phyloP scores from a whole-genome alignment of 1,140 invertebrate species.

The Drosophila ironensis region DNA sequence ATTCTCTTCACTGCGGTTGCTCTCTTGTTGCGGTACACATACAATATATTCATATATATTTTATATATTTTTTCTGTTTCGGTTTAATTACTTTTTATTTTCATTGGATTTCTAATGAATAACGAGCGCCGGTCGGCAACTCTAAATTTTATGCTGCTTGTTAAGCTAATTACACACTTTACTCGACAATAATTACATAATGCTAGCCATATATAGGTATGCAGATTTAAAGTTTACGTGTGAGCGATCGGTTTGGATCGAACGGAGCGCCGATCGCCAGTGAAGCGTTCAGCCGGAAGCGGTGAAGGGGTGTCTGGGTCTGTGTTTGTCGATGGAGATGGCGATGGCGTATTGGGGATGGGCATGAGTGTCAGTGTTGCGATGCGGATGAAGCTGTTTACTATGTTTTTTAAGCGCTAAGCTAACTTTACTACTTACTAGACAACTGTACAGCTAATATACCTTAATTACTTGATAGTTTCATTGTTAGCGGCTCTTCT shows the following conservation, averaged over 20 bases:
- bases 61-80: not conserved
- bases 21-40: constrained; percentile 25
- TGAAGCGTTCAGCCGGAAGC: constrained; percentile 53
- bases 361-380: constrained; percentile 12
- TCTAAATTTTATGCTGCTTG: constrained; percentile 63
- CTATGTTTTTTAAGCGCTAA: constrained; percentile 72
- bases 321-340: constrained; percentile 6
- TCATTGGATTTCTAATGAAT: constrained; percentile 35
- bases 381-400: constrained; percentile 41
- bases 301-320: constrained; percentile 18
- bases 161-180: constrained; percentile 73
- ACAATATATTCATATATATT: constrained; percentile 15
- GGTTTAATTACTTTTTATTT: constrained; percentile 22
- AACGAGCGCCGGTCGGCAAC: constrained; percentile 42
- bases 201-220: constrained; percentile 62
- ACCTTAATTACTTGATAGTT: constrained; percentile 73
- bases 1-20: constrained; percentile 35
- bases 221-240: constrained; percentile 34
- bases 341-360: constrained; percentile 1
- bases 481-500: constrained; percentile 51
- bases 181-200: constrained; percentile 74
- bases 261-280: constrained; percentile 37
- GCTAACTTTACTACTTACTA: constrained; percentile 69
- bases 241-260: constrained; percentile 13
- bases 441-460: constrained; percentile 76